Base-by-base conservation (phyloP, 2,113 vertebrate genomes). In the Zosterops pallidus region DNA sequence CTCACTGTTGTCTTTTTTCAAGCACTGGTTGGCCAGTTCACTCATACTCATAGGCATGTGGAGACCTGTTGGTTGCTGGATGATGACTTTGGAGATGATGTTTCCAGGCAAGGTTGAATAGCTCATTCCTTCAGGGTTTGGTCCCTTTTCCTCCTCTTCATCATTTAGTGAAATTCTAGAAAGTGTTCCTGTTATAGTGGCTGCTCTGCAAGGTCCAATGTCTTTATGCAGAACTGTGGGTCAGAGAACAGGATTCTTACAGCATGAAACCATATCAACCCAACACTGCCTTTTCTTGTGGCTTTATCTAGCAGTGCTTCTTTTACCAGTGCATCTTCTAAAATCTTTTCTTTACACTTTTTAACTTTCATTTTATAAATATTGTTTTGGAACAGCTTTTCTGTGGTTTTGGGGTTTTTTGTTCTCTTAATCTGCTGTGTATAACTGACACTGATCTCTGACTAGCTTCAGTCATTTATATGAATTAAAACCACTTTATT, bases 1-100 rank as follows among this genome's bases (percentile, higher is more conserved):
- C 91, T 99, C 99, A 5, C 97, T 98, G 86, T 97, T 98, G 95
- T 99, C 99, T 50, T 98, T 99, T 92, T 98, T 98, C 94, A 99
- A 92, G 97, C 99, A 99, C 64, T 98, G 98, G 59, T 99, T 99
- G 47, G 99, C 98, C 90, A 99, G 96, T 74, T 99, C 99, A 31
- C 98, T 98, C 98, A 99, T 98, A 91, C 99, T 98, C 98, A 99
- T 99, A 7, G 99, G 98, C 98, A 99, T 98, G 96, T 99, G 99
- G 90, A 99, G 97, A 49, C 98, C 98, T 9, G 99, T 98, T 52
- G 99, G 99, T 93, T 99, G 99, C 97, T 99, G 99, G 97, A 99
- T 99, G 92, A 99, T 99, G 94, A 99, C 99, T 98, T 99, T 99
- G 96, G 99, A 99, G 97, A 99, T 99, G 96, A 99, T 99, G 91